These are phyloP conservation scores for Chrysogorgia sp. DNA, from an alignment of 92 coral and sea anemone genomes.

Conservation along the genomic window DNA sequence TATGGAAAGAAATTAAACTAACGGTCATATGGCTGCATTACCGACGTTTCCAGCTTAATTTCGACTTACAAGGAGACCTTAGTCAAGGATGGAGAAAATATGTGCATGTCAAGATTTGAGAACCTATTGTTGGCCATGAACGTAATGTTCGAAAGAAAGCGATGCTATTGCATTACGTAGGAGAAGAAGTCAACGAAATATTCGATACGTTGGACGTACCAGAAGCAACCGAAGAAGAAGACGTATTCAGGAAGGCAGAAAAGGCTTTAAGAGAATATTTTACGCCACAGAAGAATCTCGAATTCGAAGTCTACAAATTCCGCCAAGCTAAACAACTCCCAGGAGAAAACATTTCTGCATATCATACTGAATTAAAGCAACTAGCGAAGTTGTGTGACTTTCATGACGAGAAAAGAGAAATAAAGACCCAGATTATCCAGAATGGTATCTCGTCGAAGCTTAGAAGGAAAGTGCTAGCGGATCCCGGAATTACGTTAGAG, in stretches of 20 bases:
- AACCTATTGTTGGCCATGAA: slow-evolving; percentile 61
- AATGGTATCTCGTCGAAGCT: slow-evolving; percentile 37
- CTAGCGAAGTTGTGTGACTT: slow-evolving; percentile 33
- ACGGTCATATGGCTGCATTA: slow-evolving; percentile 3
- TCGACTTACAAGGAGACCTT: slow-evolving; percentile 39
- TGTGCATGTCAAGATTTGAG: slow-evolving; percentile 54
- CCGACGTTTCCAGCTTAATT: slow-evolving; percentile 30
- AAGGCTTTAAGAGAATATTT: slow-evolving; percentile 32
- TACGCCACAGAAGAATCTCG: slow-evolving; percentile 38
- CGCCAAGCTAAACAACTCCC: slow-evolving; percentile 44
- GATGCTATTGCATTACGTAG: slow-evolving; percentile 59
- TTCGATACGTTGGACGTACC: slow-evolving; percentile 37
- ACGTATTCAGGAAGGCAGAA: slow-evolving; percentile 10
- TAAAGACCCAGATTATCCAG: slow-evolving; percentile 50
- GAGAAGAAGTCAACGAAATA: slow-evolving; percentile 66
- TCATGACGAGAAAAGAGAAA: slow-evolving; percentile 32
- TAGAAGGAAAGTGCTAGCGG: slow-evolving; percentile 44
- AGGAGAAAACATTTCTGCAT: slow-evolving; percentile 34
- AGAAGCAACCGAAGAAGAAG: slow-evolving; percentile 11
- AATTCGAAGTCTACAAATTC: slow-evolving; percentile 38
- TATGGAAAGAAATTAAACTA: neutral
- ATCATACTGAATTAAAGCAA: slow-evolving; percentile 29
- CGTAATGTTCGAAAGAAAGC: slow-evolving; percentile 52
- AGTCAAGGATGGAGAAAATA: slow-evolving; percentile 60
- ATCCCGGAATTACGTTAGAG: slow-evolving; percentile 43